Conservation (phyloP, 2,888 invertebrate genomes). For the Busseola fusca region DNA sequence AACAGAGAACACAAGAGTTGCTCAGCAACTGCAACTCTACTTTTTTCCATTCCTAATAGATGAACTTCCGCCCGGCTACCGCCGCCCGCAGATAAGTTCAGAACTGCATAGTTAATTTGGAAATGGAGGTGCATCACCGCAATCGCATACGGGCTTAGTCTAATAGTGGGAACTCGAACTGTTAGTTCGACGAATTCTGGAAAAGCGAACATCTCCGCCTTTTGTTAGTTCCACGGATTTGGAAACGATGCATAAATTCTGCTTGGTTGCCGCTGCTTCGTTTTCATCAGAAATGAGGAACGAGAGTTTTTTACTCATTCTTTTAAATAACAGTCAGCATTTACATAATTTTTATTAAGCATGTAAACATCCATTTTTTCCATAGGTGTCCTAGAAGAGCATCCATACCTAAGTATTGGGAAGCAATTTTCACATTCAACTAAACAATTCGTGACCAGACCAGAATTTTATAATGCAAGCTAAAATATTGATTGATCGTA, state of each 20-base stretch:
- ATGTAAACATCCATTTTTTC: too few species aligned
- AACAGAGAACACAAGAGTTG: too few species aligned
- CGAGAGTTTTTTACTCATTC: not conserved
- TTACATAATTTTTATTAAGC: not conserved
- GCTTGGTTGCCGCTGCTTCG: not conserved
- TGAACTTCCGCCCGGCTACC: not conserved
- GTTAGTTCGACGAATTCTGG: not conserved
- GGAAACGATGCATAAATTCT: constrained; percentile 1
- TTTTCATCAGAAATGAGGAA: not conserved
- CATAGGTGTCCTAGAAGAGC: not conserved
- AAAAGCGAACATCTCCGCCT: not conserved
- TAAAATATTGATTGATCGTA: not conserved
- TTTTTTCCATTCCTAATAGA: not conserved
- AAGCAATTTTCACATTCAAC: not conserved
- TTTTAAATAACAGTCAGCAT: not conserved
- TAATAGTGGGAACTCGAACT: not conserved
- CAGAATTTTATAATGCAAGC: not conserved
- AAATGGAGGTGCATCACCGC: not conserved
- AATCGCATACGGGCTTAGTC: not conserved
- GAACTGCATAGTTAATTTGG: constrained; percentile 3
- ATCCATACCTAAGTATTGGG: not conserved
- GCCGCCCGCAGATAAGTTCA: not conserved
- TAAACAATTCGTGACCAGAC: not conserved
- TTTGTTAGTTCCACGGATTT: constrained; percentile 3
- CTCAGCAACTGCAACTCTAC: not conserved